These are phyloP conservation scores for Hypanus sabinus DNA, from an alignment of 2,113 vertebrate genomes.

Conservation along the genomic window DNA sequence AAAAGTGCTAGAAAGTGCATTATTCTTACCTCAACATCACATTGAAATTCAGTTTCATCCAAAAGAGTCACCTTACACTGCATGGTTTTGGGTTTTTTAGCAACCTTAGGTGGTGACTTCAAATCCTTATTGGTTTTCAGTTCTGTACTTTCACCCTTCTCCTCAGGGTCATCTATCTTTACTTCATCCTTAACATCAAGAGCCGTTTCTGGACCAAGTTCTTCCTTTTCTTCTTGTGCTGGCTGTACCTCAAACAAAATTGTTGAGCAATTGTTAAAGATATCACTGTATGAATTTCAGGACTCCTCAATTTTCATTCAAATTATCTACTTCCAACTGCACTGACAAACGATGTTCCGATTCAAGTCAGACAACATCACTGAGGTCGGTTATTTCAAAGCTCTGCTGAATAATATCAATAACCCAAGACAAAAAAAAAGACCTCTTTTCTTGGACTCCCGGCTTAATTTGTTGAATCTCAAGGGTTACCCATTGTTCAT, in stretches of 20 bases:
- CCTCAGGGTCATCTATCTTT: slow-evolving; percentile 54
- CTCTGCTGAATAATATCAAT: neutral
- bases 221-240: slow-evolving; percentile 70
- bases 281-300: neutral
- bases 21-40: slow-evolving; percentile 76
- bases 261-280: neutral
- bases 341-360: neutral
- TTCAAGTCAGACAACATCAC: neutral
- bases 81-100: slow-evolving; percentile 73
- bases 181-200: slow-evolving; percentile 53
- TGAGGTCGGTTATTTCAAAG: neutral
- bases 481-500: neutral
- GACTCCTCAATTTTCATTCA: neutral
- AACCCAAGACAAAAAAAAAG: neutral
- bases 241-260: slow-evolving; percentile 50
- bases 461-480: neutral
- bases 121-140: slow-evolving; percentile 59
- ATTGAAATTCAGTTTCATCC: slow-evolving; percentile 80
- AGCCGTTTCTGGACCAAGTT: slow-evolving; percentile 55
- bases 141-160: slow-evolving; percentile 51
- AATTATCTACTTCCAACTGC: neutral
- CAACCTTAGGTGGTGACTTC: slow-evolving; percentile 58
- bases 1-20: neutral
- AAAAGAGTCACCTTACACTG: slow-evolving; percentile 82
- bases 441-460: neutral